Percentiles rank a stretch among this genome's conserved stretches.
phyloP scores from a whole-genome alignment of 2,797 vertebrate species.

The Esox lucius region DNA sequence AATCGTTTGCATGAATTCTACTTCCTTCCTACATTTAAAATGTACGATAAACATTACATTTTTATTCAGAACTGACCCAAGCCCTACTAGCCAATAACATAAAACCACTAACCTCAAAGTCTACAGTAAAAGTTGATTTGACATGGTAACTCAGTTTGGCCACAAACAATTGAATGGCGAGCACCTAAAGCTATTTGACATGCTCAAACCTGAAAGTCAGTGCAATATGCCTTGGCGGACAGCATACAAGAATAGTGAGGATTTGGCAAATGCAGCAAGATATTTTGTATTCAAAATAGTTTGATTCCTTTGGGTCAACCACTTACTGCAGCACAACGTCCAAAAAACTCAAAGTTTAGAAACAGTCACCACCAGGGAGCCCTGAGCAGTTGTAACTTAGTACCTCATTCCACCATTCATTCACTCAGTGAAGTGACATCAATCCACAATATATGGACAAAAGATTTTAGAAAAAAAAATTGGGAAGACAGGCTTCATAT shows the following conservation, averaged over 20 bases:
- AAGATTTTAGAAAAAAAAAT: background rate
- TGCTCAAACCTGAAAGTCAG: slow-evolving; percentile 5
- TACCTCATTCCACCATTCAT: background rate
- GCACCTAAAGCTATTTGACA: slow-evolving; percentile 4
- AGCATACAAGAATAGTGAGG: background rate
- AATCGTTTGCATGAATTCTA: no score
- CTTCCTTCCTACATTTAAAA: no score
- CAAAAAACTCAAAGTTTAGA: background rate
- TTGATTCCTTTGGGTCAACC: background rate
- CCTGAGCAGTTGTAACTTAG: slow-evolving; percentile 1
- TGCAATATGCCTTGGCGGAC: slow-evolving; percentile 5
- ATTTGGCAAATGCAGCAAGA: background rate
- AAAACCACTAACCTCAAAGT: background rate
- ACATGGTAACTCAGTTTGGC: background rate
- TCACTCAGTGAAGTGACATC: background rate
- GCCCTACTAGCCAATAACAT: background rate
- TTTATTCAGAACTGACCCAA: no score
- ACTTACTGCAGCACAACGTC: background rate
- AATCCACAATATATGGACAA: background rate
- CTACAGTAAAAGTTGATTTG: background rate
- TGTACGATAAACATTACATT: no score
- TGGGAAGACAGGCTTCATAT: slow-evolving; percentile 1
- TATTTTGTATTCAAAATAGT: background rate
- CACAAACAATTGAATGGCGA: background rate
- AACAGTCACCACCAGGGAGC: background rate